Conservation (phyloP, 23 tunicate genomes). For the Trididemnum miniatum region DNA sequence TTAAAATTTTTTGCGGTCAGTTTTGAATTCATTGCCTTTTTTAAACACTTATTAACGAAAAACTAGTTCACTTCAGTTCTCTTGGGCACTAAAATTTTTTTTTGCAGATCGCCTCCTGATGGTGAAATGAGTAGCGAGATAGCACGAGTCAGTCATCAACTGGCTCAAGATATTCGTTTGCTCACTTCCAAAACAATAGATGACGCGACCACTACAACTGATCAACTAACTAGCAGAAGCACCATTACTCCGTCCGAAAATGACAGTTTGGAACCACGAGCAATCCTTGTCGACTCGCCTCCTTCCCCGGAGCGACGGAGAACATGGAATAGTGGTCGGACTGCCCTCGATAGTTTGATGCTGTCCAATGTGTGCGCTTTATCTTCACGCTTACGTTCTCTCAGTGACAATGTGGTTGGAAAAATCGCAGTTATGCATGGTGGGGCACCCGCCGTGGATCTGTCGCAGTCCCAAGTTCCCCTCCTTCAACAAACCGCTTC, state of each 20-base stretch:
- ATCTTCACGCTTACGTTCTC: conserved; percentile 53
- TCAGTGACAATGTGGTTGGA: conserved; percentile 50
- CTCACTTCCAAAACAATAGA: conserved; percentile 61
- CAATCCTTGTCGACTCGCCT: conserved; percentile 25
- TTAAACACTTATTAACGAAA: no score
- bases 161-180: conserved; percentile 65
- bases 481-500: conserved; percentile 84
- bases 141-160: conserved; percentile 70
- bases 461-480: conserved; percentile 70
- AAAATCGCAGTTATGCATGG: conserved; percentile 63
- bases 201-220: conserved; percentile 47
- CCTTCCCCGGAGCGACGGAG: conserved; percentile 44
- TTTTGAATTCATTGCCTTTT: no score
- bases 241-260: conserved; percentile 42
- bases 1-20: no score
- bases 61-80: no score
- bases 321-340: conserved; percentile 64
- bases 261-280: conserved; percentile 58
- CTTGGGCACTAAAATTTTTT: no score
- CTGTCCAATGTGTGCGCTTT: conserved; percentile 86
- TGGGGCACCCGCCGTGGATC: conserved; percentile 48
- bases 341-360: conserved; percentile 73
- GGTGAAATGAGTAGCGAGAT: conserved; percentile 87
- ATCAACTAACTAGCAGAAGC: neutral
- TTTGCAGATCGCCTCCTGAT: conserved; percentile 80